Evolutionary conservation across 2,888 invertebrate genomes (phyloP), one percentile per base, ranked within the genome.

Genomic region (Caenorhabditis wallacei): DNA sequence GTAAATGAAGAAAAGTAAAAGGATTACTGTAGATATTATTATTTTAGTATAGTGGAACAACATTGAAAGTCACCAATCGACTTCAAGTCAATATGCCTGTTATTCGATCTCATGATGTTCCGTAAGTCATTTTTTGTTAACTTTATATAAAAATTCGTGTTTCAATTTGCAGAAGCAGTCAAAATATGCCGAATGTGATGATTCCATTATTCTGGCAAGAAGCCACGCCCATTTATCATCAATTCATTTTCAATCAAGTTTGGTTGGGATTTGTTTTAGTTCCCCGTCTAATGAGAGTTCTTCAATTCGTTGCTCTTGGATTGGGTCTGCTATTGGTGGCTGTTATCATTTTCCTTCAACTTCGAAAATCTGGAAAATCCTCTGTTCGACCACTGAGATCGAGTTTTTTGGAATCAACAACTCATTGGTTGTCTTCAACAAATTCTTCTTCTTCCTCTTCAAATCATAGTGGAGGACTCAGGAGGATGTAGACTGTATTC

Each of bases 21-120:
- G 40, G 40, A 40, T 13, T 40, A 40, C 40, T 40, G 40, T 40
- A 10, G 10, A 35, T 40, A 5, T 53, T 7, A 4, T 30, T 11
- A 18, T 87, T 89, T 72, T 82, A 90, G 90, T 84, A 78, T 26
- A 87, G 88, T 24, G 90, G 90, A 72, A 82, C 84, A 24, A 78
- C 84, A 0, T 48, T 86, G 2, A 75, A 85, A 75, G 88, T 87
- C 13, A 51, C 83, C 0, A 80, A 88, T 40, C 86, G 89, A 5
- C 76, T 89, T 37, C 89, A 89, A 75, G 84, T 90, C 35, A 82
- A 85, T 16, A 87, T 88, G 72, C 90, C 90, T 4, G 71, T 89
- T 4, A 84, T 86, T 16, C 35, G 54, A 18, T 86, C 75, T 48
- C 30, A 59, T 20, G 64, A 80, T 22, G 86, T 87, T 35, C 57